Conservation (phyloP, 53 echinoderm and acorn worm genomes). For the Antedon mediterranea region DNA sequence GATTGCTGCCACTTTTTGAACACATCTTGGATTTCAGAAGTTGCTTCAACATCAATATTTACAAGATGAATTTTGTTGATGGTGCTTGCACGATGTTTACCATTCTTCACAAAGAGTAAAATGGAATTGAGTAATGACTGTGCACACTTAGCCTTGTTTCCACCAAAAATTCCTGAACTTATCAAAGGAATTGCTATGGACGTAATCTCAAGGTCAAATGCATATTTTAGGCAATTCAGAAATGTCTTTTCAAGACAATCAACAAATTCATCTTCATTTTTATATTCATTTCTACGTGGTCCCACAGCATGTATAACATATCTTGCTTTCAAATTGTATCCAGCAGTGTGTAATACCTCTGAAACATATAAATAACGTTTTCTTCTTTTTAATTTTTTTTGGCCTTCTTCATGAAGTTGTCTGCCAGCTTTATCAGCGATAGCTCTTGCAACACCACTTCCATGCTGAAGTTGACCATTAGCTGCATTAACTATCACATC, state of each 20-base stretch:
- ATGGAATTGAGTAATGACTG: neutral
- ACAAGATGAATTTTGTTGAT: neutral
- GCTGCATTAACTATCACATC: conserved; percentile 15
- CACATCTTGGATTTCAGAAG: conserved; percentile 9
- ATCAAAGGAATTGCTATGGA: neutral
- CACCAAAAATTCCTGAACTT: neutral
- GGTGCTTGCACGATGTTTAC: neutral
- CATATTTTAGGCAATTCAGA: neutral
- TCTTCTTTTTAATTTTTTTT: neutral
- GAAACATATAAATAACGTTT: neutral
- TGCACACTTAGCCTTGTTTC: neutral
- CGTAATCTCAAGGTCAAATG: neutral
- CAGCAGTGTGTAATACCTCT: neutral
- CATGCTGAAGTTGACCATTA: neutral
- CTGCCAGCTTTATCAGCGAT: neutral
- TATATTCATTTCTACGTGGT: neutral
- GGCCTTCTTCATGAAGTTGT: neutral
- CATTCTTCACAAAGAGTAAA: neutral
- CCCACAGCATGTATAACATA: neutral
- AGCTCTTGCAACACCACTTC: neutral
- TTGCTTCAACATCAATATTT: conserved; percentile 12
- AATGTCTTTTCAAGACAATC: neutral
- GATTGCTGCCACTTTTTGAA: neutral
- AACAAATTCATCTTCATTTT: conserved; percentile 12
- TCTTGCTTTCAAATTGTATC: neutral